Evolutionary conservation across 2,113 vertebrate genomes (phyloP), one percentile per base, ranked within the genome.

Genomic region (Ammodytes dubius): DNA sequence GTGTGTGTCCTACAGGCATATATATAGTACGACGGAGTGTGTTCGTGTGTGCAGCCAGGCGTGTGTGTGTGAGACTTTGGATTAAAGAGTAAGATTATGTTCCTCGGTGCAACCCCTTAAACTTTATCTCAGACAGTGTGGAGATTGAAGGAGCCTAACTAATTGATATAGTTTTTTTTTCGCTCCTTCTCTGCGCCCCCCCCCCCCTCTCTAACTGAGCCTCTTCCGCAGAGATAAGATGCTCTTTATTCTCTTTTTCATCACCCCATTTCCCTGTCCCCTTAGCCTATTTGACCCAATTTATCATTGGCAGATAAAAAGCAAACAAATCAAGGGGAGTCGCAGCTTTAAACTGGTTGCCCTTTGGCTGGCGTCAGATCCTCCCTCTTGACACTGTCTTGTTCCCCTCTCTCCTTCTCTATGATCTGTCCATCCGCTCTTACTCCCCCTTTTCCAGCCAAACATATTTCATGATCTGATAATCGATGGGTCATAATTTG

Each of bases 241-340:
- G 63, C 40, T 56, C 70, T 83, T 85, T 80, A 70, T 84, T 85
- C 49, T 78, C 50, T 57, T 79, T 72, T 77, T 71, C 81, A 77
- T 63, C 74, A n/a, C 75, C 35, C 67, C 57, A 53, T 87, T 83
- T 84, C 65, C 74, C 27, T 27, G 27, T 83, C 50, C 57, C 85
- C 60, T 56, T 86, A 49, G 65, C 63, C 71, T 19, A 71, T 90
- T 93, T 93, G 63, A 91, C 82, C 84, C 77, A 86, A 82, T 93
- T 93, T 85, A 86, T 90, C 81, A 90, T 72, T 60, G 45, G 54
- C 70, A 81, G 91, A 93, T 91, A 81, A 91, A 60, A 89, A 74
- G 70, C 66, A 81, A 89, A 86, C 56, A 70, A 86, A 91, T 88
- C 77, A 77, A 27, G 79, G 86, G 77, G 46, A 76, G 52, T 45